Evolutionary conservation across 1,140 invertebrate species (phyloP).

Genomic region (Antheraea mylitta): DNA sequence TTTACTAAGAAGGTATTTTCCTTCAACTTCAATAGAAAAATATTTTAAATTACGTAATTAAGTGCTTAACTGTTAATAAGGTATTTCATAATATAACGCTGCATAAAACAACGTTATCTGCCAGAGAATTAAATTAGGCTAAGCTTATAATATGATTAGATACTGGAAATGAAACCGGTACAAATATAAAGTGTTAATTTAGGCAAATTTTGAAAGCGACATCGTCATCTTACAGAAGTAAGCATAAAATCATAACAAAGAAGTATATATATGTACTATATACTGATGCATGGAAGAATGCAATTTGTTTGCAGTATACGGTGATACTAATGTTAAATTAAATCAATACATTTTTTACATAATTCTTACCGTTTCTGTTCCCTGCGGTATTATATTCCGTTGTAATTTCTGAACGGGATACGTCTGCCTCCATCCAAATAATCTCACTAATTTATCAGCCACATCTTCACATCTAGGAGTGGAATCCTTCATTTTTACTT

Average conservation of each 20-base stretch:
- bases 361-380: slow-evolving; percentile 57
- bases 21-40: too few species aligned
- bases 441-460: slow-evolving; percentile 84
- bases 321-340: not conserved
- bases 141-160: not conserved
- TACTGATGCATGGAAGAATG: not conserved
- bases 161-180: not conserved
- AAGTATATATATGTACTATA: not conserved
- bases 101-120: not conserved
- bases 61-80: not conserved
- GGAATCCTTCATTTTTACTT: slow-evolving; percentile 64
- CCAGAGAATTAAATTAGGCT: not conserved
- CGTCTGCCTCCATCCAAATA: slow-evolving; percentile 87
- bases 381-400: slow-evolving; percentile 80
- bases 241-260: not conserved
- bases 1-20: too few species aligned
- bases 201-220: too few species aligned
- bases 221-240: not conserved
- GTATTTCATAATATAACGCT: not conserved
- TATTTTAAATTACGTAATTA: too few species aligned
- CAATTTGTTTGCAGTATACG: not conserved
- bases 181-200: not conserved
- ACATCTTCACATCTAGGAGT: slow-evolving; percentile 77
- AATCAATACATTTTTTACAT: not conserved
- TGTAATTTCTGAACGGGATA: slow-evolving; percentile 88